Evolutionary conservation across 2,113 vertebrate species (phyloP), one percentile per base, ranked within the genome.

Genomic region (Thymallus thymallus): DNA sequence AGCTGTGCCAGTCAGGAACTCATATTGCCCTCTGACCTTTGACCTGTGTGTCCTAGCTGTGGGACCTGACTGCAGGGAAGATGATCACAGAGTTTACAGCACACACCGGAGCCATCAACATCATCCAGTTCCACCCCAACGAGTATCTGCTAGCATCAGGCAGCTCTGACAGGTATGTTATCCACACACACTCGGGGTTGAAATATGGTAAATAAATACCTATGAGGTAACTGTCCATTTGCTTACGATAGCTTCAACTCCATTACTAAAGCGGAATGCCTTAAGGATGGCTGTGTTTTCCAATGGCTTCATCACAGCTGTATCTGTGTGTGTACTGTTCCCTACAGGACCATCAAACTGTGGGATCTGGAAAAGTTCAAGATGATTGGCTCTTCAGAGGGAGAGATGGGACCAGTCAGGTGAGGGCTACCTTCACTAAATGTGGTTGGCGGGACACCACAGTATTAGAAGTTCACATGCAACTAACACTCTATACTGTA

Each of bases 311-410:
- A 56, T 56, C 46, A 55, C 5, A n/a, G 20, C 6, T 67, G 0
- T 35, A 32, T 71, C 6, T 26, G 62, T 81, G 73, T 62, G n/a
- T 62, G 23, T 68, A 6, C 73, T 55, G 5, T 60, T 60, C n/a
- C 56, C 76, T 88, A 30, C 84, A 99, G 98, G 88, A 96, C 94
- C 0, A 89, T 99, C 79, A 94, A 96, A n/a, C 94, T 99, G 78
- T 99, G 98, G 98, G 97, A 99, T 71, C 90, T 99, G 88, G 98
- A 99, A 91, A 99, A 97, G 82, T 99, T 99, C 77, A 93, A 95
- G 18, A 93, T 96, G 84, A 94, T 99, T 74, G 95, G 96, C 87
- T 97, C 96, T 7, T 93, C 97, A 22, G 95, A 98, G 86, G 96
- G 95, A 60, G 94, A 97, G 72, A 91, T 94, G 0, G 90, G 92